phyloP scores from a whole-genome alignment of 2,888 invertebrate genomes.

The Norana najaformis region DNA sequence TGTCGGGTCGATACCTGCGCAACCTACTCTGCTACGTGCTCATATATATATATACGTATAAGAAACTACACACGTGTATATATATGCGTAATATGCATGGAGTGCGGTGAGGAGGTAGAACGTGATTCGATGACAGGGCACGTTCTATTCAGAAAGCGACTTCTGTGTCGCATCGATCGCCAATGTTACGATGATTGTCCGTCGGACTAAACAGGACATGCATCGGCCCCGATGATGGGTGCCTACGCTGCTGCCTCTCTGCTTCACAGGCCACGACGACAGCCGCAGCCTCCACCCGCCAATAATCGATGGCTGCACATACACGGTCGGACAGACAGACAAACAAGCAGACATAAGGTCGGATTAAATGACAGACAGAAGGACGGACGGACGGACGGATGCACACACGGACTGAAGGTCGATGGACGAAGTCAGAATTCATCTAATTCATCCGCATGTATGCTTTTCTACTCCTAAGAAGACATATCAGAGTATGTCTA shows the following conservation, averaged over 20 bases:
- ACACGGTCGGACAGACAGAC: neutral
- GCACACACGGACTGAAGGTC: neutral
- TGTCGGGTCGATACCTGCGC: too few relatives aligned
- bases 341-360: neutral
- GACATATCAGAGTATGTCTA: too few relatives aligned
- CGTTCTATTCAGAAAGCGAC: neutral
- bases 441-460: too few relatives aligned
- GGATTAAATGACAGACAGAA: too few relatives aligned
- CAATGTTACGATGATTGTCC: neutral
- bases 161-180: neutral
- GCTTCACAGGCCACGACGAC: neutral
- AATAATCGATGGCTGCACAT: neutral
- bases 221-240: neutral
- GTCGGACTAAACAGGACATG: conserved; percentile 5
- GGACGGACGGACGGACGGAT: too few relatives aligned
- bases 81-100: neutral
- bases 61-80: too few relatives aligned
- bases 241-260: neutral
- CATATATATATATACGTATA: too few relatives aligned
- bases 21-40: too few relatives aligned
- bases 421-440: neutral
- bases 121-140: conserved; percentile 13
- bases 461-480: too few relatives aligned
- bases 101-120: neutral
- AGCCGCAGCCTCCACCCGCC: too few relatives aligned